These are phyloP conservation scores for Cydia fagiglandana DNA, from an alignment of 1,140 invertebrate species.

Conservation along the genomic window DNA sequence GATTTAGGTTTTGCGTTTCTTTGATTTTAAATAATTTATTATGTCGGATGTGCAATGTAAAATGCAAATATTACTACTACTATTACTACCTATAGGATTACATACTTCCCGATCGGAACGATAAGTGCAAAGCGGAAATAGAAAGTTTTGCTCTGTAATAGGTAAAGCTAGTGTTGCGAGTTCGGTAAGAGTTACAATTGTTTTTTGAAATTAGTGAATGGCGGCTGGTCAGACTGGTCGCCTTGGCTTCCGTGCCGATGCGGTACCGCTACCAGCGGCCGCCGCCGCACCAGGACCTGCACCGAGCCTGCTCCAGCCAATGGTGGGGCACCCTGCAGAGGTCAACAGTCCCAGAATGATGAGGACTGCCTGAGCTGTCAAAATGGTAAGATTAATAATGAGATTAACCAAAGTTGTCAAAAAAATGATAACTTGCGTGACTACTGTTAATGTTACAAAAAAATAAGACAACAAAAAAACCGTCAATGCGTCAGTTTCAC, in stretches of 20 bases:
- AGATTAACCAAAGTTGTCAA: not conserved
- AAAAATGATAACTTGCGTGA: no score
- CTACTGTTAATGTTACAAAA: no score
- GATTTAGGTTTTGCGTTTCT: no score
- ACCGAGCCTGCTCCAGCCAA: constrained; percentile 93
- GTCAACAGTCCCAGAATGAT: constrained; percentile 87
- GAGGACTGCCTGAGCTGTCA: constrained; percentile 90
- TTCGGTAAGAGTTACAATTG: not conserved
- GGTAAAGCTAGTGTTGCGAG: not conserved
- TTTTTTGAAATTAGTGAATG: constrained; percentile 86
- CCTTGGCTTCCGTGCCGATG: constrained; percentile 92
- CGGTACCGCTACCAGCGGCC: constrained; percentile 81
- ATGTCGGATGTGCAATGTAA: no score
- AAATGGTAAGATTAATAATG: constrained; percentile 52
- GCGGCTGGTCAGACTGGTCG: constrained; percentile 94
- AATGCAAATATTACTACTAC: no score
- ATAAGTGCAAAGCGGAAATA: no score
- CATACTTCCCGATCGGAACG: no score
- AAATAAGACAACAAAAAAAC: no score
- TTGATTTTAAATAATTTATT: no score
- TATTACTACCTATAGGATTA: no score
- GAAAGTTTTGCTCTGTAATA: no score
- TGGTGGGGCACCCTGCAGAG: constrained; percentile 89
- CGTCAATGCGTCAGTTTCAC: no score
- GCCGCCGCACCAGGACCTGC: constrained; percentile 90